Conservation (phyloP, 1,140 invertebrate species). For the Penaeus vannamei region DNA sequence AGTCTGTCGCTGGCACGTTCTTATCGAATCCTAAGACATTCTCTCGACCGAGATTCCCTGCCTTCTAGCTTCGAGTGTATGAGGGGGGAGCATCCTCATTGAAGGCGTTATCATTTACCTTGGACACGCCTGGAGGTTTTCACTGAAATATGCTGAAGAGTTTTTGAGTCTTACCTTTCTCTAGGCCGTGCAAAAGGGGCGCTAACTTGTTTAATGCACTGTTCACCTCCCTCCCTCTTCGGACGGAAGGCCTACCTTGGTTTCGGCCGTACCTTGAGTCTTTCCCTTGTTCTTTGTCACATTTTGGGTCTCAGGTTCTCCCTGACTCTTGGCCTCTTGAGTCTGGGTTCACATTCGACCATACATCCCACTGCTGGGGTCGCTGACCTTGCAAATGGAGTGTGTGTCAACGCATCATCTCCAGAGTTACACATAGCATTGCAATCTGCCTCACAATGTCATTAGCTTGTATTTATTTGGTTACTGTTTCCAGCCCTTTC, state of each 20-base stretch:
- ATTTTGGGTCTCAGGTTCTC: slow-evolving; percentile 39
- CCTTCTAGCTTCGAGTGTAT: too few relatives aligned
- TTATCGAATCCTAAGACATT: slow-evolving; percentile 73
- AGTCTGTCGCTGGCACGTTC: slow-evolving; percentile 83
- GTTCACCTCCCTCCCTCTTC: neutral
- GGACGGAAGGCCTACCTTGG: slow-evolving; percentile 13
- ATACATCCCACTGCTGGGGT: neutral
- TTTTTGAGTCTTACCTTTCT: slow-evolving; percentile 5
- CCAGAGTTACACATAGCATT: slow-evolving; percentile 3
- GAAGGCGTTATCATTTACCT: too few relatives aligned
- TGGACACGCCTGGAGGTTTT: neutral
- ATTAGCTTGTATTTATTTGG: neutral
- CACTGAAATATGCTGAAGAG: slow-evolving; percentile 20
- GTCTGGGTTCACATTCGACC: slow-evolving; percentile 21
- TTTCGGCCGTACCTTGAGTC: slow-evolving; percentile 31
- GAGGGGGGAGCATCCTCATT: too few relatives aligned
- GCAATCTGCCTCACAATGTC: slow-evolving; percentile 26
- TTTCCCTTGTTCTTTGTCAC: slow-evolving; percentile 24
- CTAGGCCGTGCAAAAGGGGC: neutral
- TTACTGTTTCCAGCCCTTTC: slow-evolving; percentile 16
- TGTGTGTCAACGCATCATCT: neutral
- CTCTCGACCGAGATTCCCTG: neutral
- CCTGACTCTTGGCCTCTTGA: slow-evolving; percentile 21
- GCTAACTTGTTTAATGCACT: slow-evolving; percentile 3
- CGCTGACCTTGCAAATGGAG: neutral